Percentiles rank a stretch among this genome's conserved stretches.
Evolutionary conservation across 2,888 invertebrate species (phyloP).

Genomic region (Glomeris marginata): DNA sequence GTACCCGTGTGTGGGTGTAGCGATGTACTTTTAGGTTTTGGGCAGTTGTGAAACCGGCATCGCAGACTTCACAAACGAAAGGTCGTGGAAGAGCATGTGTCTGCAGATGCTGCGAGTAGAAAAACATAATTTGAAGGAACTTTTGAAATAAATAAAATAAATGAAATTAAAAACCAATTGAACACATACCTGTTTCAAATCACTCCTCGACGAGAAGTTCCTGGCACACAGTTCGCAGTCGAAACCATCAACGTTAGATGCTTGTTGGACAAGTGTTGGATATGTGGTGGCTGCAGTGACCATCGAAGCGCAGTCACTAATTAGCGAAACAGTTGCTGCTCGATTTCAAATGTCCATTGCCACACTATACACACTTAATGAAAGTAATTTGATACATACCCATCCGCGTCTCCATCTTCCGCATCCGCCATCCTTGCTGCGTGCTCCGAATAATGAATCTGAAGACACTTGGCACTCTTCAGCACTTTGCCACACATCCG

Average conservation of each 20-base stretch:
- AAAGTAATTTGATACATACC: too few relatives aligned
- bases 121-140: constrained; percentile 16
- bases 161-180: background rate
- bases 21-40: constrained; percentile 31
- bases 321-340: too few relatives aligned
- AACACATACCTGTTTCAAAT: constrained; percentile 1
- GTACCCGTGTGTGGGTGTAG: constrained; percentile 25
- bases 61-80: constrained; percentile 36
- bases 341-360: too few relatives aligned
- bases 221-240: constrained; percentile 9
- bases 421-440: constrained; percentile 14
- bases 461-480: constrained; percentile 22
- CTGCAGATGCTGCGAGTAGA: constrained; percentile 29
- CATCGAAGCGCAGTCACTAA: too few relatives aligned
- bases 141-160: constrained; percentile 5
- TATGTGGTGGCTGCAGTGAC: background rate
- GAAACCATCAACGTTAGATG: background rate
- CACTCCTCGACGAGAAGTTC: background rate
- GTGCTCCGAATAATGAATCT: constrained; percentile 25
- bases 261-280: background rate
- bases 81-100: constrained; percentile 33
- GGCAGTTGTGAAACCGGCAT: constrained; percentile 36
- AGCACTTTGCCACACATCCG: constrained; percentile 22
- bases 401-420: constrained; percentile 3
- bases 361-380: too few relatives aligned